Evolutionary conservation across 2,888 invertebrate genomes (phyloP).

Genomic region (Aricia artaxerxes): DNA sequence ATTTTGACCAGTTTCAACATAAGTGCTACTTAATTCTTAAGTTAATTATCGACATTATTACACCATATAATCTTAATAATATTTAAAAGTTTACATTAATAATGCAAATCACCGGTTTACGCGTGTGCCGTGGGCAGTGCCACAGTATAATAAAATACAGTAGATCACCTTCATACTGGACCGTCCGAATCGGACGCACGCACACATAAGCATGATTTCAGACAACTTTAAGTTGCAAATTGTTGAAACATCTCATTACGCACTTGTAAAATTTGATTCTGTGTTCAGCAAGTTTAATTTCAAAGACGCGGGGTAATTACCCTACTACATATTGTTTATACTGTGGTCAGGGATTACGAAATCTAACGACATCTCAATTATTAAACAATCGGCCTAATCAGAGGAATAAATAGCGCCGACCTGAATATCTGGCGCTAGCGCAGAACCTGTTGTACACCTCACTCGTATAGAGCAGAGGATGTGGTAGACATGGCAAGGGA

Average conservation of each 20-base stretch:
- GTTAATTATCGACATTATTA: slow-evolving; percentile 5
- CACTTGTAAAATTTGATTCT: background rate
- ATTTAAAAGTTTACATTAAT: slow-evolving; percentile 12
- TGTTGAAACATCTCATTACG: background rate
- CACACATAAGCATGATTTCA: background rate
- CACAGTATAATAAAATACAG: background rate
- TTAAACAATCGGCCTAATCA: slow-evolving; percentile 42
- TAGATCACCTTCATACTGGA: background rate
- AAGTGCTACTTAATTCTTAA: background rate
- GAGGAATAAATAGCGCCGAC: slow-evolving; percentile 46
- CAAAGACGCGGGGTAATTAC: background rate
- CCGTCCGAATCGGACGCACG: background rate
- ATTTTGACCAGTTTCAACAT: background rate
- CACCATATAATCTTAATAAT: slow-evolving; percentile 2
- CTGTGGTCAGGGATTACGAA: background rate
- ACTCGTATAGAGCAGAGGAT: slow-evolving; percentile 41
- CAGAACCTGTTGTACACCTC: slow-evolving; percentile 63
- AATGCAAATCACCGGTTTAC: background rate
- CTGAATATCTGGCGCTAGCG: slow-evolving; percentile 56
- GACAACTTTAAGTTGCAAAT: background rate
- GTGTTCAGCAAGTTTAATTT: background rate
- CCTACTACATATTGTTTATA: background rate
- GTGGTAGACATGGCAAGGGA: slow-evolving; percentile 40
- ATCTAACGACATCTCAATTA: slow-evolving; percentile 24
- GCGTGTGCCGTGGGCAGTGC: background rate